Conservation (phyloP, 2,113 vertebrate genomes). For the Sphaerodactylus townsendi region DNA sequence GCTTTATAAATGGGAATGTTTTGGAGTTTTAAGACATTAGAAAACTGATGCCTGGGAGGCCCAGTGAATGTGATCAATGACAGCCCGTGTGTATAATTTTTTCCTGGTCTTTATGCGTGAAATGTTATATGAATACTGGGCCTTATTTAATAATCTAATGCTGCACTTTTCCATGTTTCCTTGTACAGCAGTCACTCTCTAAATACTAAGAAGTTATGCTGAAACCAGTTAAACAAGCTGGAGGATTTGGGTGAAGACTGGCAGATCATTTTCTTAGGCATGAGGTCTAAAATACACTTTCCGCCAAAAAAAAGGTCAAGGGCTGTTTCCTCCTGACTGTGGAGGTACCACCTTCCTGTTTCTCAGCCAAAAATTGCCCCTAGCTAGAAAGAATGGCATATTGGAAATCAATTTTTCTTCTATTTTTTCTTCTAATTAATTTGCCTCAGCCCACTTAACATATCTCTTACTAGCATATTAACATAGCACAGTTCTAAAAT, state of each 20-base stretch:
- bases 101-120: constrained; percentile 58
- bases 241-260: constrained; percentile 24
- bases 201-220: constrained; percentile 28
- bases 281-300: background rate
- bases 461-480: background rate
- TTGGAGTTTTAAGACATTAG: constrained; percentile 42
- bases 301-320: background rate
- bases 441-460: background rate
- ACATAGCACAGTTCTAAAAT: background rate
- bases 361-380: constrained; percentile 7
- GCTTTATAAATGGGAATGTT: constrained; percentile 25
- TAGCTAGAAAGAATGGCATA: background rate
- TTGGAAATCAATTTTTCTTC: constrained; percentile 7
- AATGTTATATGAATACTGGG: constrained; percentile 50
- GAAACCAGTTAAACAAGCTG: constrained; percentile 36
- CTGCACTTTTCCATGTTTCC: constrained; percentile 35
- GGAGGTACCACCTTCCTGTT: background rate
- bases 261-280: constrained; percentile 41
- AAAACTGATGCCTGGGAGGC: constrained; percentile 43
- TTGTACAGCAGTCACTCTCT: constrained; percentile 35
- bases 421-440: background rate
- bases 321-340: background rate
- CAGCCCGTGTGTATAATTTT: constrained; percentile 49
- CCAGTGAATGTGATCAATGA: constrained; percentile 48
- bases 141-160: constrained; percentile 63